Conservation (phyloP, 2,888 invertebrate genomes). For the Drosophila flavopinicola region DNA sequence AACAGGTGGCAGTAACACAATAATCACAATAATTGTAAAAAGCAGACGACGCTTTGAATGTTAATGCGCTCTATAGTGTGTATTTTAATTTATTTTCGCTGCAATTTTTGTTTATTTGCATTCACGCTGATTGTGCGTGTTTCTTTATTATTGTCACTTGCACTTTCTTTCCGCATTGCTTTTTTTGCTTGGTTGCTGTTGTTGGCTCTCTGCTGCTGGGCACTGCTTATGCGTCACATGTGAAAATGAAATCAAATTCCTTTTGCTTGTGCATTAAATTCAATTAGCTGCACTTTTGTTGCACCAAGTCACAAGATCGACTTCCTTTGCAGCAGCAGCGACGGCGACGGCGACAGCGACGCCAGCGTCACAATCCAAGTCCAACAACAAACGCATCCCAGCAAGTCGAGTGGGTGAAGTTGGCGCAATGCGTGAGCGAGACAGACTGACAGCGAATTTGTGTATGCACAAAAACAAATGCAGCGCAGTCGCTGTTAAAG, state of each 20-base stretch:
- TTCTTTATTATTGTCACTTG: constrained; percentile 39
- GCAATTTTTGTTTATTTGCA: constrained; percentile 11
- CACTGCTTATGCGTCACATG: constrained; percentile 47
- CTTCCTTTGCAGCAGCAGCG: constrained; percentile 61
- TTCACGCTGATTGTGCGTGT: constrained; percentile 34
- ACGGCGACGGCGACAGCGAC: constrained; percentile 5
- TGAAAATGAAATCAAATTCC: constrained; percentile 64
- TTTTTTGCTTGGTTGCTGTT: constrained; percentile 20
- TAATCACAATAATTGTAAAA: no score
- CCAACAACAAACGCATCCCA: constrained; percentile 25
- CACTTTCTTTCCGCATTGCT: constrained; percentile 49
- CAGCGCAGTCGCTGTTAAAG: constrained; percentile 20
- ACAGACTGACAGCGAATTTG: constrained; percentile 16
- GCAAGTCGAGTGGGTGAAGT: constrained; percentile 26
- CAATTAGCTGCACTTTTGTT: constrained; percentile 72
- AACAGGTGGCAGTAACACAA: constrained; percentile 46
- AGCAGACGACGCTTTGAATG: constrained; percentile 41
- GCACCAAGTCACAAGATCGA: constrained; percentile 72
- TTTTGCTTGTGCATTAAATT: constrained; percentile 69
- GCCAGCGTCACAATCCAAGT: constrained; percentile 13
- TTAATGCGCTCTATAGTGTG: constrained; percentile 17
- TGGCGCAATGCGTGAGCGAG: constrained; percentile 23
- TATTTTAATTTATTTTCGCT: not conserved
- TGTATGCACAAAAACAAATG: constrained; percentile 25
- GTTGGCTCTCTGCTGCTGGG: constrained; percentile 24